Base-by-base conservation (phyloP, 2,888 invertebrate genomes). In the Acronicta aceris region DNA sequence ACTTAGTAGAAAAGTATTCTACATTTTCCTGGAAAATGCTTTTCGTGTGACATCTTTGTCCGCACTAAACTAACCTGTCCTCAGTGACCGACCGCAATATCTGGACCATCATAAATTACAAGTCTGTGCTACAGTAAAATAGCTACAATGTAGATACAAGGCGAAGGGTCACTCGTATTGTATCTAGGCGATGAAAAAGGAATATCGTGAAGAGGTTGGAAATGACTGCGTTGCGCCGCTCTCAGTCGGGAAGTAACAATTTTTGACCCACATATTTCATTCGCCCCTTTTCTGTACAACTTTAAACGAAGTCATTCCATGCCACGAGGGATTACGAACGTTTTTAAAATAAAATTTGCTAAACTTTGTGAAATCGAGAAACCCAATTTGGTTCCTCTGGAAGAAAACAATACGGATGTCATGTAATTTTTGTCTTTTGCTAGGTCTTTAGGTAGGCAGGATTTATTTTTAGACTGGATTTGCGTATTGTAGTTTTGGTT, bases 261-360 rank as follows among this genome's bases (percentile, higher is more conserved):
- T 81, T 83, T 78, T 79, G 77, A 80, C 82, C 81, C 73, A 81
- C 72, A 87, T 85, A 82, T 82, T 85, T 84, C 70, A 78, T 55
- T 60, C 54, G 60, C 54, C 54, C 67, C 51, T 65, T 74, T 73
- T 72, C 71, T 54, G 50, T 61, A 68, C 50, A 69, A 76, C 57
- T 70, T 72, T 59, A 62, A 69, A 65, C 63, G 65, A 72, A 74
- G 53, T 71, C 63, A 65, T 68, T 67, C 55, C 59, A 66, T 54
- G 55, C 54, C 64, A 56, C 48, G 45, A 50, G 64, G 66, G 67
- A 68, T 72, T 59, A 60, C 48, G 49, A 69, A 60, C 46, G 59
- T 61, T 65, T 76, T 76, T 57, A 65, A 65, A 75, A 75, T 64
- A 42, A 65, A 74, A 67, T 65, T 70, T 47, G 47, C 54, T 40